phyloP scores from a whole-genome alignment of 2,113 vertebrate genomes.

The Heteronetta atricapilla region DNA sequence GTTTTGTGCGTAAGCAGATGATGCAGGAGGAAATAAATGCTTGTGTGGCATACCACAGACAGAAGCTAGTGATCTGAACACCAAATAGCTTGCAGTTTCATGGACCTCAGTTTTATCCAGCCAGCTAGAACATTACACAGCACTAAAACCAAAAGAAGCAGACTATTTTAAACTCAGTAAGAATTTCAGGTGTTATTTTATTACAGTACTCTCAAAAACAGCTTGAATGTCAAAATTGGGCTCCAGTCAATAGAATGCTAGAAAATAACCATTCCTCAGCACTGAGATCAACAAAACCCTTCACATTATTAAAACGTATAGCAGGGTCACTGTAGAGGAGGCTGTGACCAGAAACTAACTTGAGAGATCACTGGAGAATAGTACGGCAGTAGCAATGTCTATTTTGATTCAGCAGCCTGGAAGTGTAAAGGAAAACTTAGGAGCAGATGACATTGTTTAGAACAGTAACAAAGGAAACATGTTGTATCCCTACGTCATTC shows the following conservation, averaged over 20 bases:
- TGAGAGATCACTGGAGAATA: neutral
- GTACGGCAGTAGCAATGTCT: neutral
- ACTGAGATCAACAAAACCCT: neutral
- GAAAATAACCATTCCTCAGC: neutral
- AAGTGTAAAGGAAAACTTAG: neutral
- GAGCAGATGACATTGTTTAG: neutral
- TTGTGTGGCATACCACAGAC: neutral
- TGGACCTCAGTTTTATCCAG: neutral
- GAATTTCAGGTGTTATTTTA: neutral
- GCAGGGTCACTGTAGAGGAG: neutral
- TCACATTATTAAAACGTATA: neutral
- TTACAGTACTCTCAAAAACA: neutral
- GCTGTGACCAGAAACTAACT: neutral
- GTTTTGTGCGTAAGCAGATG: constrained; percentile 14
- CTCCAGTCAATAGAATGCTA: neutral
- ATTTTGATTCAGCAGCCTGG: neutral
- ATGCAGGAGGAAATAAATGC: constrained; percentile 17
- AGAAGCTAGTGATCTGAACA: constrained; percentile 5
- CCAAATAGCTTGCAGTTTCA: neutral
- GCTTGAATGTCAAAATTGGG: neutral
- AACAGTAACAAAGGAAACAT: neutral
- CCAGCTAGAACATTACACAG: neutral
- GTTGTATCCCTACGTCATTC: neutral
- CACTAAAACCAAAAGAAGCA: neutral
- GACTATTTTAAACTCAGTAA: neutral